These are phyloP conservation scores for Rhopalosiphum nymphaeae DNA, from an alignment of 2,888 invertebrate species.

Conservation along the genomic window DNA sequence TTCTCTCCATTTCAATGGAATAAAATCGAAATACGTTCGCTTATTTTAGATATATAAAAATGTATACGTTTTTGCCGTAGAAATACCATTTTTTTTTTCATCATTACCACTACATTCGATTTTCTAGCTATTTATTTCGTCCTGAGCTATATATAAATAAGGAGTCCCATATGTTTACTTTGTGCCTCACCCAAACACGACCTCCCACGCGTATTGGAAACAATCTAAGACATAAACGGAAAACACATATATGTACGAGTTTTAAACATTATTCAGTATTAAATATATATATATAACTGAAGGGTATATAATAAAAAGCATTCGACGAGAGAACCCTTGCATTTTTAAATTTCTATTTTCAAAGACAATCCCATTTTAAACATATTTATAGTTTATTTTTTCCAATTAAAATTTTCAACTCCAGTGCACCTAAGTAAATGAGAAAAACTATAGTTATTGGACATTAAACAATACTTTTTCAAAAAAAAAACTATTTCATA, in stretches of 20 bases:
- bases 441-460: neutral
- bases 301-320: neutral
- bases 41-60: slow-evolving; percentile 9
- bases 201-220: neutral
- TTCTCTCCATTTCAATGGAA: slow-evolving; percentile 10
- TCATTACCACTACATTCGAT: slow-evolving; percentile 12
- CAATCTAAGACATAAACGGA: slow-evolving; percentile 13
- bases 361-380: neutral
- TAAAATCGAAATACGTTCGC: slow-evolving; percentile 10
- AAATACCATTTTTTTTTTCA: slow-evolving; percentile 27
- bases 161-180: slow-evolving; percentile 20
- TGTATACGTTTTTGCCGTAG: neutral
- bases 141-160: slow-evolving; percentile 4
- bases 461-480: neutral
- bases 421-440: neutral
- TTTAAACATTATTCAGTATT: slow-evolving; percentile 2
- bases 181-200: neutral
- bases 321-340: neutral
- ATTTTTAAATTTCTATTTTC: neutral
- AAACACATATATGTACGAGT: neutral
- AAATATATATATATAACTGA: neutral
- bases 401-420: neutral
- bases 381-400: neutral
- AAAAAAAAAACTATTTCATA: neutral
- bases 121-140: slow-evolving; percentile 4